These are phyloP conservation scores for Rhorus exstirpatorius DNA, from an alignment of 2,888 invertebrate species.

Conservation along the genomic window DNA sequence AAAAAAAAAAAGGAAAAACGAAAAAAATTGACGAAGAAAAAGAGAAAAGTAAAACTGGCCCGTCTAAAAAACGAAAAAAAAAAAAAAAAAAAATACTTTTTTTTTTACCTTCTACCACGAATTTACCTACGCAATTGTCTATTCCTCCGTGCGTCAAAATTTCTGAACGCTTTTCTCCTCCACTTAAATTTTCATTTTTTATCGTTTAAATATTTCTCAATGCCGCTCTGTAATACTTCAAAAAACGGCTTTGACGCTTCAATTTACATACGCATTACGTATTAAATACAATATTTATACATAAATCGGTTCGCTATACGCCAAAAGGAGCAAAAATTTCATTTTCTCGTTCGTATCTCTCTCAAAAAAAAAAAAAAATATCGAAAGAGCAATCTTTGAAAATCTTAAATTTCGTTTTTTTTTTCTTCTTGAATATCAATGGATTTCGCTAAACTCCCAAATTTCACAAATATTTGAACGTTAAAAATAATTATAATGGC, in stretches of 20 bases:
- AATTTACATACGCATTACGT: conserved; percentile 32
- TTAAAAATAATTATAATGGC: conserved; percentile 15
- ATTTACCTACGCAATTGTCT: conserved; percentile 65
- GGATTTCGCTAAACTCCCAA: neutral
- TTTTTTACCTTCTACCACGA: conserved; percentile 26
- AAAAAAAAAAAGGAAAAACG: conserved; percentile 20
- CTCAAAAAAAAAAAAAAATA: too few species aligned
- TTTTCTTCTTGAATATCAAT: neutral
- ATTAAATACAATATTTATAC: conserved; percentile 37
- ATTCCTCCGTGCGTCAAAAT: conserved; percentile 53
- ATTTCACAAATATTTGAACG: conserved; percentile 20
- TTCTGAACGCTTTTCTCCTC: conserved; percentile 49
- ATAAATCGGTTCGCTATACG: conserved; percentile 33
- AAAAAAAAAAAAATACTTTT: conserved; percentile 16
- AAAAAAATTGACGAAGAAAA: conserved; percentile 36
- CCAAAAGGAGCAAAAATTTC: conserved; percentile 8
- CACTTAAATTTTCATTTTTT: conserved; percentile 45
- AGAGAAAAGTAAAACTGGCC: conserved; percentile 67
- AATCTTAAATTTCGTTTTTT: neutral
- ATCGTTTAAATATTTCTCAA: conserved; percentile 56
- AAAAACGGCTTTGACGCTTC: conserved; percentile 44
- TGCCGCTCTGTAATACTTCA: conserved; percentile 44
- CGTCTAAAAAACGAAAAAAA: conserved; percentile 29
- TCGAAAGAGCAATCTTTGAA: conserved; percentile 2
- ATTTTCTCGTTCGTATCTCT: too few species aligned